Evolutionary conservation across 2,888 invertebrate genomes (phyloP), one percentile per base, ranked within the genome.

Genomic region (Venusia cambrica): DNA sequence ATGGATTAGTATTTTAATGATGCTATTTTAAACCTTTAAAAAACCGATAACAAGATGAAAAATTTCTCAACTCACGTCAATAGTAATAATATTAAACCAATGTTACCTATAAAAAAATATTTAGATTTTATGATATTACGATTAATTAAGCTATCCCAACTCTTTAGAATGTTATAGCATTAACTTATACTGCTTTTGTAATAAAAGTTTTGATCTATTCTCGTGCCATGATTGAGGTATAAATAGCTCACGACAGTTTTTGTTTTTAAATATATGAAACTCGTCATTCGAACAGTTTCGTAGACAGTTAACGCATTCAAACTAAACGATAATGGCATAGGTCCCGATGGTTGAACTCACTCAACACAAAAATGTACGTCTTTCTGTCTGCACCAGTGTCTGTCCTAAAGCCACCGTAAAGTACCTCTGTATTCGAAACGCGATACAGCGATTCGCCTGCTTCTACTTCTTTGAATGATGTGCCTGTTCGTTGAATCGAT

Each of bases 161-260:
- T n/a, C n/a, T n/a, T n/a, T n/a, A n/a, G n/a, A n/a, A n/a, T n/a
- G n/a, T n/a, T n/a, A n/a, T n/a, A n/a, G n/a, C n/a, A n/a, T n/a
- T n/a, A n/a, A n/a, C n/a, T n/a, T 17, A 27, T 22, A 18, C 13
- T 24, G 18, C 17, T 29, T 34, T 30, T 36, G 24, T 29, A 11
- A 39, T 22, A 13, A 24, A 21, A 28, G 44, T 56, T 61, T 57
- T 60, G 57, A 58, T 70, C 57, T 56, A 50, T 58, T 38, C 57
- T 64, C 54, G 47, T 53, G 32, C n/a, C n/a, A n/a, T n/a, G n/a
- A n/a, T n/a, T n/a, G n/a, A n/a, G n/a, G n/a, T n/a, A n/a, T n/a
- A n/a, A n/a, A n/a, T n/a, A n/a, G n/a, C n/a, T n/a, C n/a, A n/a
- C n/a, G n/a, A n/a, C n/a, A n/a, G n/a, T n/a, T n/a, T n/a, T n/a